Percentiles rank a stretch among this genome's conserved stretches.
These are phyloP conservation scores for Drosophila acutilabella DNA, from an alignment of 2,888 invertebrate species.

Conservation along the genomic window DNA sequence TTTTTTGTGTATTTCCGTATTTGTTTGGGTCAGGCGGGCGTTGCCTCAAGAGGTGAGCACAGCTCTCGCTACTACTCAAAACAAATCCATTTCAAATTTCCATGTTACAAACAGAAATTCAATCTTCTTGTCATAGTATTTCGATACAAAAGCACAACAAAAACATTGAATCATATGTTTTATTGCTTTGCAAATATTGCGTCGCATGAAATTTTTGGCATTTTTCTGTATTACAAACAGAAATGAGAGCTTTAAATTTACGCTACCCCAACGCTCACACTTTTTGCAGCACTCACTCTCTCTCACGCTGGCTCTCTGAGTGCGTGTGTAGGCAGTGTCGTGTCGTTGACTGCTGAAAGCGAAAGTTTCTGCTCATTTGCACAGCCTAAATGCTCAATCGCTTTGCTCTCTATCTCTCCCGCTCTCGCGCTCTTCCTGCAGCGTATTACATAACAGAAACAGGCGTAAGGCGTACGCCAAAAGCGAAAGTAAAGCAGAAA, in stretches of 20 bases:
- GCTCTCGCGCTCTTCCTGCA: conserved; percentile 26
- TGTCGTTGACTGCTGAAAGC: conserved; percentile 79
- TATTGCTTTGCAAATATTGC: conserved; percentile 66
- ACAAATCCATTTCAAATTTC: conserved; percentile 56
- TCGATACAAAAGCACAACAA: conserved; percentile 29
- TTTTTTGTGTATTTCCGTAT: neutral
- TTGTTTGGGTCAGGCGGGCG: neutral
- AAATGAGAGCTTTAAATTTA: conserved; percentile 1
- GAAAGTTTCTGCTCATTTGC: conserved; percentile 75
- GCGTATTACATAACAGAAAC: conserved; percentile 65
- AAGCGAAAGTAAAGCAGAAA: conserved; percentile 23
- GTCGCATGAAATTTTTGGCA: conserved; percentile 56
- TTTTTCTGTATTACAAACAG: conserved; percentile 48
- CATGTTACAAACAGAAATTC: conserved; percentile 43
- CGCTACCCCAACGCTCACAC: neutral
- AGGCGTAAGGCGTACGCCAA: conserved; percentile 29
- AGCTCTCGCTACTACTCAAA: conserved; percentile 2
- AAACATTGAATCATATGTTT: conserved; percentile 69
- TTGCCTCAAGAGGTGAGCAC: neutral
- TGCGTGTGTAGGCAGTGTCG: conserved; percentile 52
- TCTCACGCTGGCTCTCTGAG: conserved; percentile 5
- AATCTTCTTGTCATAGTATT: conserved; percentile 42
- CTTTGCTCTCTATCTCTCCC: conserved; percentile 18
- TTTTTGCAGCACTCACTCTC: conserved; percentile 7
- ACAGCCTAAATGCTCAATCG: conserved; percentile 55